A percentile compares a stretch with the other conserved stretches of the same genome.
phyloP scores from a whole-genome alignment of 2,888 invertebrate genomes.

The Oligia strigilis region DNA sequence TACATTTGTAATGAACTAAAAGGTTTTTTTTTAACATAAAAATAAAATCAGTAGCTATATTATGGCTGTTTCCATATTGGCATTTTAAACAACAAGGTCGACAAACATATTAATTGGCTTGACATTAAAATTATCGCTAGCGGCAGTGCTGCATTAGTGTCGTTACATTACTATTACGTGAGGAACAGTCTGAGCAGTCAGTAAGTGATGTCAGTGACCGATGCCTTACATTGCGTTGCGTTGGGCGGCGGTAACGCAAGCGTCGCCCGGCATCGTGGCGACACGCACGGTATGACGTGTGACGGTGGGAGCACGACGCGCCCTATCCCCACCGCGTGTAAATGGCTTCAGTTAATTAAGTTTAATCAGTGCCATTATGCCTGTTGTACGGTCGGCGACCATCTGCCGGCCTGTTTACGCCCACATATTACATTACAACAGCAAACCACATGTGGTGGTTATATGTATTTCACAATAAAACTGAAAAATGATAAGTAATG shows the following conservation, averaged over 20 bases:
- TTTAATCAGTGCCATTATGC: conserved; percentile 88
- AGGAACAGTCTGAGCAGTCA: conserved; percentile 50
- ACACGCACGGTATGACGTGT: conserved; percentile 60
- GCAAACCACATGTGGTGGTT: conserved; percentile 60
- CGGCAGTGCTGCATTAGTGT: conserved; percentile 19
- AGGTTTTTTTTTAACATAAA: conserved; percentile 36
- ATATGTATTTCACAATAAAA: conserved; percentile 71
- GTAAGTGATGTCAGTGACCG: conserved; percentile 76
- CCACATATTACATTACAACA: conserved; percentile 86
- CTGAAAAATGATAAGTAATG: conserved; percentile 22
- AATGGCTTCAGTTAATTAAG: conserved; percentile 91
- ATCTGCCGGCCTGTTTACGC: conserved; percentile 87
- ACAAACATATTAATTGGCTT: conserved; percentile 22
- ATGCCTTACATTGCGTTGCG: conserved; percentile 72
- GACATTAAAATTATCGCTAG: conserved; percentile 23
- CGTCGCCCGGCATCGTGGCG: conserved; percentile 47
- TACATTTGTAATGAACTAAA: conserved; percentile 56
- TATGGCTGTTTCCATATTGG: conserved; percentile 19
- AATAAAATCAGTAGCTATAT: conserved; percentile 18
- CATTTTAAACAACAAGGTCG: conserved; percentile 21
- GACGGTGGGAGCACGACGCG: conserved; percentile 68
- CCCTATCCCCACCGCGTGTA: conserved; percentile 80
- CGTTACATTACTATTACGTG: conserved; percentile 40
- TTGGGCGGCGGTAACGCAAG: conserved; percentile 37
- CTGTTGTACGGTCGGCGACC: conserved; percentile 77